These are phyloP conservation scores for Philonicus albiceps DNA, from an alignment of 2,888 invertebrate species.

Conservation along the genomic window DNA sequence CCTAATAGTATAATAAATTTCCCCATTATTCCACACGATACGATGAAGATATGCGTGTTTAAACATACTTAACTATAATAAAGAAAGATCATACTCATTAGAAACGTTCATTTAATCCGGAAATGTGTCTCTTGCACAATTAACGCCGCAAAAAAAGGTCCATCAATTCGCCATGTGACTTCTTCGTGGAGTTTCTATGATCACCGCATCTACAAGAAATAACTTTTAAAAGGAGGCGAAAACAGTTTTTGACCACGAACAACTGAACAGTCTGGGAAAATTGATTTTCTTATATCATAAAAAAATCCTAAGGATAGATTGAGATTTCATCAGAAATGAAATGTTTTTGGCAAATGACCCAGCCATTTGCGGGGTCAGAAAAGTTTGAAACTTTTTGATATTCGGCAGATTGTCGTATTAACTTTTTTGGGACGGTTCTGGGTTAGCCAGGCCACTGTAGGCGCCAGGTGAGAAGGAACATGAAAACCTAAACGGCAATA, in stretches of 20 bases:
- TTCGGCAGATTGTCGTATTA: neutral
- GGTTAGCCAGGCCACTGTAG: too few relatives aligned
- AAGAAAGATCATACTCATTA: neutral
- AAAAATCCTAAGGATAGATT: neutral
- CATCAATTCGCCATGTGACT: neutral
- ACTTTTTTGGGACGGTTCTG: too few relatives aligned
- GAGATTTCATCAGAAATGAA: neutral
- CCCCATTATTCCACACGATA: neutral
- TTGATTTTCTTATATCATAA: neutral
- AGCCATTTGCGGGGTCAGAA: neutral
- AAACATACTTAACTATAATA: neutral
- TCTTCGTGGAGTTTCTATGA: neutral
- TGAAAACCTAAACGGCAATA: too few relatives aligned
- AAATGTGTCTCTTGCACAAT: neutral
- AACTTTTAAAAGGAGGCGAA: neutral
- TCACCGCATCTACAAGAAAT: neutral
- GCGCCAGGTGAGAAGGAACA: too few relatives aligned
- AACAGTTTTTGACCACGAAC: neutral
- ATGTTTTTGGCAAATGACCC: neutral
- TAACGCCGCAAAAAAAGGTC: neutral
- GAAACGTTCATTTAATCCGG: neutral
- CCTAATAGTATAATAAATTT: neutral
- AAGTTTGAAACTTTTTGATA: neutral
- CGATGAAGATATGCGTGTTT: neutral
- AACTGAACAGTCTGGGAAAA: neutral